Evolutionary conservation across 2,888 invertebrate species (phyloP).

Genomic region (Trisateles emortualis): DNA sequence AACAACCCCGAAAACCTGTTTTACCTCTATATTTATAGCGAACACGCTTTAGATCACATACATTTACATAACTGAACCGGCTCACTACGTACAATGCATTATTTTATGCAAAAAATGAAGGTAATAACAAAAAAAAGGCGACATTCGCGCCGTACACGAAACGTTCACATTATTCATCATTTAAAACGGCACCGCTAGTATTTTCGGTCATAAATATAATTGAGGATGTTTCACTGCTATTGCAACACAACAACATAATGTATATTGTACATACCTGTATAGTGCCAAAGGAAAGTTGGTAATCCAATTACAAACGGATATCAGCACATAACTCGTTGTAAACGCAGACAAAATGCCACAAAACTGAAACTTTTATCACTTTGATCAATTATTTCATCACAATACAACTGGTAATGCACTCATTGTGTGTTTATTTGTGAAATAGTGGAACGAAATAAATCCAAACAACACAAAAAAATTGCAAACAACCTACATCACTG

Average conservation of each 20-base stretch:
- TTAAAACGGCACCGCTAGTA: background rate
- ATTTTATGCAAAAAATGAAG: constrained; percentile 18
- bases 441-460: constrained; percentile 39
- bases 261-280: constrained; percentile 34
- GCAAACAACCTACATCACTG: constrained; percentile 30
- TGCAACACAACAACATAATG: constrained; percentile 32
- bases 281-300: constrained; percentile 33
- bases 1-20: constrained; percentile 20
- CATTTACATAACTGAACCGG: constrained; percentile 27
- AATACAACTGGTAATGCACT: constrained; percentile 25
- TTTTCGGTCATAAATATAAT: constrained; percentile 21
- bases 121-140: constrained; percentile 24
- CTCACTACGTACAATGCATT: constrained; percentile 6
- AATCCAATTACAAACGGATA: constrained; percentile 47
- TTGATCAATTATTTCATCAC: constrained; percentile 24
- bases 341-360: constrained; percentile 19
- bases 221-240: constrained; percentile 34
- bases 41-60: constrained; percentile 11
- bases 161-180: background rate
- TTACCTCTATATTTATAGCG: constrained; percentile 22
- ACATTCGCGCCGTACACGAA: constrained; percentile 6
- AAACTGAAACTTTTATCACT: constrained; percentile 25
- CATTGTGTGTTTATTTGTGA: constrained; percentile 38
- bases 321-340: constrained; percentile 31
- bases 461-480: constrained; percentile 38